Base-by-base conservation (phyloP, 2,888 invertebrate genomes). In the Ennomos fuscantarius region DNA sequence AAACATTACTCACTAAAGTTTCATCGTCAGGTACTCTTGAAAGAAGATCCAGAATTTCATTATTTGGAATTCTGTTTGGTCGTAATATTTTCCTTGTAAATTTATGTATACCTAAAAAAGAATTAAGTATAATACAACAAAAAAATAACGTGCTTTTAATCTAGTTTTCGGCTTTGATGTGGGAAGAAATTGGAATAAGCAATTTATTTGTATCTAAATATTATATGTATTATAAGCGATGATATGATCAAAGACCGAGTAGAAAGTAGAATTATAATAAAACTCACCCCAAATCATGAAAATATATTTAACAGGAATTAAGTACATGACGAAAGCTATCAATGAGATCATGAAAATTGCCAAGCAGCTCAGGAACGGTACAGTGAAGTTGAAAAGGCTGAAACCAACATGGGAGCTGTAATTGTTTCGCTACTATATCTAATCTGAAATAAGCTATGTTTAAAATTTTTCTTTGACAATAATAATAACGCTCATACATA, bases 371-470 rank as follows among this genome's bases (percentile, higher is more conserved):
- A 99, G 90, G 91, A 97, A 99, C 8, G 99, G 98, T 70, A 98
- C 96, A 51, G 98, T 97, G 91, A 99, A 99, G 88, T 98, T 98
- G 88, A 98, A 98, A 52, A 98, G 96, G 88, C 98, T 98, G 93
- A 66, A 94, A 94, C 62, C 24, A 24, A 24, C 6, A 24, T 24
- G 24, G 24, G 24, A 24, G 5, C 2, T 24, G 24, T 24, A 6
- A 24, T 24, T 5, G 5, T 24, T 24, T 24, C 6, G 24, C 24
- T 6, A 24, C 24, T 24, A 6, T 24, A 24, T n/a, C n/a, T n/a
- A n/a, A n/a, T n/a, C n/a, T n/a, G n/a, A n/a, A n/a, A n/a, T n/a
- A n/a, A n/a, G n/a, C n/a, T n/a, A 24, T 24, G 6, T 24, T 6
- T 24, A 24, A 24, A 24, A 24, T 6, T 24, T 0, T 24, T 24